These are phyloP conservation scores for Ophion obscuratus DNA, from an alignment of 2,888 invertebrate species.

Conservation along the genomic window DNA sequence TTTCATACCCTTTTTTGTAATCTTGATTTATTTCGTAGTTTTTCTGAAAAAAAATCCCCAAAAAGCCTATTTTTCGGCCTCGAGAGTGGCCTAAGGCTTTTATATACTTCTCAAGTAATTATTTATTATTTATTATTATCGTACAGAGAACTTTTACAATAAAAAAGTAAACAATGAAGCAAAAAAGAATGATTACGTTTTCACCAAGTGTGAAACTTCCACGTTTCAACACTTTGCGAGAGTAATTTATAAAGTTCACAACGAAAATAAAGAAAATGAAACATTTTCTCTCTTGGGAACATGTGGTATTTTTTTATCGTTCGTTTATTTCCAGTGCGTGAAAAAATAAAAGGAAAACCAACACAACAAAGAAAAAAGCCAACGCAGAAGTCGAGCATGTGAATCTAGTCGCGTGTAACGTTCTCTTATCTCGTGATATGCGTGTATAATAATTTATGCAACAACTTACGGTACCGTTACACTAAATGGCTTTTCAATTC, in stretches of 20 bases:
- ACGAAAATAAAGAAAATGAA: neutral
- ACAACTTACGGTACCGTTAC: constrained; percentile 56
- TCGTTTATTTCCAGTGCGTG: neutral
- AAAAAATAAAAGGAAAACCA: neutral
- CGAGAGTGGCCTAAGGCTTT: too few species aligned
- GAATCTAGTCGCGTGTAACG: constrained; percentile 49
- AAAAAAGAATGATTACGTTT: too few species aligned
- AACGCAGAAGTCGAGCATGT: constrained; percentile 18
- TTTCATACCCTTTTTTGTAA: too few species aligned
- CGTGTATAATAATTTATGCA: constrained; percentile 59
- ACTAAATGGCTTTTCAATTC: constrained; percentile 61
- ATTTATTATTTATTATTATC: too few species aligned
- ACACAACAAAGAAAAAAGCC: neutral
- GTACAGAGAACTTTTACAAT: too few species aligned
- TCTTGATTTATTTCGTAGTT: too few species aligned
- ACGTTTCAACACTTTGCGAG: too few species aligned
- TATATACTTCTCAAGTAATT: too few species aligned
- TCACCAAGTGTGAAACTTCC: too few species aligned
- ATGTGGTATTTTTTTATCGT: neutral
- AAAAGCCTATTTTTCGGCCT: too few species aligned
- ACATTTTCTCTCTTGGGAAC: neutral
- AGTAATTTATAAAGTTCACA: neutral
- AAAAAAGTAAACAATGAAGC: too few species aligned
- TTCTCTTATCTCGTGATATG: constrained; percentile 42
- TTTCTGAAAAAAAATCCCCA: too few species aligned